These are phyloP conservation scores for Xestia xanthographa DNA, from an alignment of 2,888 invertebrate genomes.

Conservation along the genomic window DNA sequence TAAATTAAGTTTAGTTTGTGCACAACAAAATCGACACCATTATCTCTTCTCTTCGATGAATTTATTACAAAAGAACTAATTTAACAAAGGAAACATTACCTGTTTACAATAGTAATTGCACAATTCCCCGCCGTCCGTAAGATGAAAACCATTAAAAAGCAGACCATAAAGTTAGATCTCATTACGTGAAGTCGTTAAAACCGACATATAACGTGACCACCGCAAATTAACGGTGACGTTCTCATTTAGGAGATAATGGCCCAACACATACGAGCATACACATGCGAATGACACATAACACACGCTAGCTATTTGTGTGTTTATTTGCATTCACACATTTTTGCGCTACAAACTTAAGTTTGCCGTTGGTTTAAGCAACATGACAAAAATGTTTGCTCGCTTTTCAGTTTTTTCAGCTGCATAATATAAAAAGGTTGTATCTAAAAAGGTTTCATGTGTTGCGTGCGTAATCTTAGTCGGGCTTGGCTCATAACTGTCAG, in stretches of 20 bases:
- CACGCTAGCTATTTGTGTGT: neutral
- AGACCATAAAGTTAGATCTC: constrained; percentile 34
- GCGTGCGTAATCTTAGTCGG: constrained; percentile 74
- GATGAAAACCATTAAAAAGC: constrained; percentile 34
- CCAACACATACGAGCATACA: constrained; percentile 15
- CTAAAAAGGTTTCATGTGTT: constrained; percentile 62
- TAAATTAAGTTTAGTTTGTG: too few species aligned
- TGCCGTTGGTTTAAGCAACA: neutral
- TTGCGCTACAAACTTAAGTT: constrained; percentile 14
- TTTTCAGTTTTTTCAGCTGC: constrained; percentile 15
- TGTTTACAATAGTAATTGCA: neutral
- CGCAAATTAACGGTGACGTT: constrained; percentile 35
- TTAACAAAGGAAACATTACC: too few species aligned
- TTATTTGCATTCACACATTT: neutral
- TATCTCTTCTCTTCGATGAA: too few species aligned
- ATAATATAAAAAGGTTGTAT: constrained; percentile 47
- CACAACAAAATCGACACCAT: too few species aligned
- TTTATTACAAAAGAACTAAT: neutral
- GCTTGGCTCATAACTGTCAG: constrained; percentile 70
- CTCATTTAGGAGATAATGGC: constrained; percentile 34
- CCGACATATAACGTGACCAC: constrained; percentile 30
- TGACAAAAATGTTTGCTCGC: neutral
- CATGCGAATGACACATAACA: constrained; percentile 4
- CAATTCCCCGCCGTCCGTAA: neutral
- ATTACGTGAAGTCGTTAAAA: constrained; percentile 54